Percentiles rank a stretch among this genome's conserved stretches.
Conservation (phyloP, 2,113 vertebrate genomes). For the Hemibagrus wyckioides region DNA sequence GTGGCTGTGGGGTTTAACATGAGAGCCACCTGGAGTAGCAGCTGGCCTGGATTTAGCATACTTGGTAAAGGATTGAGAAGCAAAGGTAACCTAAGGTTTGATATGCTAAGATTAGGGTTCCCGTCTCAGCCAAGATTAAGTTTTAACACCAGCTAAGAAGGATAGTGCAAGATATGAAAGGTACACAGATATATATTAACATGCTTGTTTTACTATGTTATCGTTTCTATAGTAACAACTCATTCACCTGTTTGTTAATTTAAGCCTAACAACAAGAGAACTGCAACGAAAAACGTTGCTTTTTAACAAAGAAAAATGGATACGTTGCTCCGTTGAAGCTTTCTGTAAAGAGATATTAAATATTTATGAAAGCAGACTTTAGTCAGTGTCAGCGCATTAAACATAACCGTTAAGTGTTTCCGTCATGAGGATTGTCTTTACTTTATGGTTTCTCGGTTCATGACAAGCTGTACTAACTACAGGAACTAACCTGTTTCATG, state of each 20-base stretch:
- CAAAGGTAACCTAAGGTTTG: slow-evolving; percentile 27
- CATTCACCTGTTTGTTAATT: slow-evolving; percentile 1
- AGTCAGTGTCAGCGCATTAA: background rate
- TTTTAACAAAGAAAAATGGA: background rate
- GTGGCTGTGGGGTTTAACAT: slow-evolving; percentile 38
- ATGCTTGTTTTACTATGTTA: background rate
- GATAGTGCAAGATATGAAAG: background rate
- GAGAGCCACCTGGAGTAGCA: slow-evolving; percentile 52
- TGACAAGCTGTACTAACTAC: background rate
- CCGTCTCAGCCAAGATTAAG: slow-evolving; percentile 25
- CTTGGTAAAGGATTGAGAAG: slow-evolving; percentile 34
- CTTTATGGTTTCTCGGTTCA: background rate
- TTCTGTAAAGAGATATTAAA: slow-evolving; percentile 23
- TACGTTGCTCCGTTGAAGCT: background rate
- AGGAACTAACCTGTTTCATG: background rate
- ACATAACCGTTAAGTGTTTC: background rate
- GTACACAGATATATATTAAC: background rate
- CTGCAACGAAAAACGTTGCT: background rate
- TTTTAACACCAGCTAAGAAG: background rate
- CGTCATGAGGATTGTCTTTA: background rate
- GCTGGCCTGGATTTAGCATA: slow-evolving; percentile 46
- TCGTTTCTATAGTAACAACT: background rate
- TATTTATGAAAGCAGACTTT: background rate
- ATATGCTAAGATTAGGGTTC: slow-evolving; percentile 29
- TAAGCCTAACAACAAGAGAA: background rate